Evolutionary conservation across 2,888 invertebrate species (phyloP).

Genomic region (Eupithecia subumbrata): DNA sequence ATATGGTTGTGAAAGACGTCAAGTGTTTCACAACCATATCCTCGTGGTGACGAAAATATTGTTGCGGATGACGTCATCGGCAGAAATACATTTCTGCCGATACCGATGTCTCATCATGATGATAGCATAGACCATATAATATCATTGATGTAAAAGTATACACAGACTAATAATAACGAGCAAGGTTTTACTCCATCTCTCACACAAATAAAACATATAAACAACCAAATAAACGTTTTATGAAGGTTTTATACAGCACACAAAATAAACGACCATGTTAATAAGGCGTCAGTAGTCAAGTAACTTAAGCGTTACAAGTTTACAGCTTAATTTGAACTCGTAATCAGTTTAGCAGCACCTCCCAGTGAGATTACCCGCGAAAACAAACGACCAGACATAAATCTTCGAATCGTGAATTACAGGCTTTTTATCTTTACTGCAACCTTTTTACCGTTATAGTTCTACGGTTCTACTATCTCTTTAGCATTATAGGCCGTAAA

Average conservation of each 20-base stretch:
- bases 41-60: no score
- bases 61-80: no score
- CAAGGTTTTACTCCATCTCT: slow-evolving; percentile 15
- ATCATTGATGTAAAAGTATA: neutral
- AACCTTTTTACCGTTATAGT: slow-evolving; percentile 54
- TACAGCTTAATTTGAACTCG: slow-evolving; percentile 81
- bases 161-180: slow-evolving; percentile 15
- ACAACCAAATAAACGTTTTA: slow-evolving; percentile 29
- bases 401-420: slow-evolving; percentile 66
- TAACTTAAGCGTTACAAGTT: slow-evolving; percentile 77
- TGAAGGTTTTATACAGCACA: slow-evolving; percentile 39
- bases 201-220: slow-evolving; percentile 20
- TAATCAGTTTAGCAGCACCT: slow-evolving; percentile 72
- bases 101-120: no score
- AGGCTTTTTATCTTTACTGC: slow-evolving; percentile 61
- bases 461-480: slow-evolving; percentile 47
- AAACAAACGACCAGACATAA: slow-evolving; percentile 74
- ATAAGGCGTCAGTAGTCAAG: slow-evolving; percentile 58
- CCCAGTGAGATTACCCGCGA: slow-evolving; percentile 65
- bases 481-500: slow-evolving; percentile 38
- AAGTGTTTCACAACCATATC: no score
- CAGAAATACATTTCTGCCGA: no score
- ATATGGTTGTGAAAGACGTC: no score
- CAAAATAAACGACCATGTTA: slow-evolving; percentile 60
- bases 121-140: no score